Evolutionary conservation across 2,797 vertebrate species (phyloP), one percentile per base, ranked within the genome.

Genomic region (Lagothrix lagotricha): DNA sequence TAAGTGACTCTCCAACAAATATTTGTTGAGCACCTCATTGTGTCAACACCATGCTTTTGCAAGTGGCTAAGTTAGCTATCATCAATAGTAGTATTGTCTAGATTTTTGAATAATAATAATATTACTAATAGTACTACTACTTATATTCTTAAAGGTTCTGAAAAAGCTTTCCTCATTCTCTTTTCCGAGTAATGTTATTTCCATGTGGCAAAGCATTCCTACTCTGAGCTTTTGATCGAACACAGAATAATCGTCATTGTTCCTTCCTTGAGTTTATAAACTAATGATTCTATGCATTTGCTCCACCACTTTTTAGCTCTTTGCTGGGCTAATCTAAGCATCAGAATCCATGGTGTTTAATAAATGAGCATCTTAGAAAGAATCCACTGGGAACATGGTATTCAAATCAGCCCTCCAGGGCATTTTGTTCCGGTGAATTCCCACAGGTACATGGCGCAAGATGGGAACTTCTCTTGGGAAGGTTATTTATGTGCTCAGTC

Each of bases 321-420:
- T 61, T 84, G 20, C 11, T 64, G 50, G 79, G 44, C 57, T 61
- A 41, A 72, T 41, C 36, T 76, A 57, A 90, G 48, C 75, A 67
- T 91, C 76, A 24, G 36, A 76, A 9, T 88, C 83, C 50, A 88
- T 61, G 4, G 54, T 75, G 44, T 81, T 93, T 88, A 96, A 96
- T 88, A 93, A 96, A 94, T 76, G 73, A 97, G 12, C 75, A 77
- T 93, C 97, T 97, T 72, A 90, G 84, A 70, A 80, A 41, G 95
- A 95, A 88, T 48, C 83, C 22, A 44, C 28, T 48, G 75, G 39
- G 72, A 83, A 83, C 33, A 50, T 83, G 67, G 52, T 93, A 91
- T 93, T 94, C 72, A 95, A 41, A 92, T 97, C 52, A 92, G 88
- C 58, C 54, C 89, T 85, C 80, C 13, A 26, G 96, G 84, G 90